These are phyloP conservation scores for Eilema sororculum DNA, from an alignment of 2,888 invertebrate species.

Conservation along the genomic window DNA sequence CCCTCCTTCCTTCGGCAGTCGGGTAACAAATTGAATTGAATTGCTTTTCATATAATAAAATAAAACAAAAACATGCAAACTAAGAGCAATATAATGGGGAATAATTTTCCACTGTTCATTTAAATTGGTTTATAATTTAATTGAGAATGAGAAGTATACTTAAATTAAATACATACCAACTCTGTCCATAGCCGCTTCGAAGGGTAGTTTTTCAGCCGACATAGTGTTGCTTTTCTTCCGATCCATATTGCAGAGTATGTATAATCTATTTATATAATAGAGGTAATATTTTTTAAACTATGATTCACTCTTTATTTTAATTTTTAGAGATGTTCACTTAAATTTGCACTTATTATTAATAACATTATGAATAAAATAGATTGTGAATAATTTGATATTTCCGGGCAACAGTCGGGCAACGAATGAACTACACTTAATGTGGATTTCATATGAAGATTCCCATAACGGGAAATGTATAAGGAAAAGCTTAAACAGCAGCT, in stretches of 20 bases:
- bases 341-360: neutral
- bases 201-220: conserved; percentile 47
- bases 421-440: neutral
- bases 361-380: neutral
- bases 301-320: neutral
- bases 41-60: too few relatives aligned
- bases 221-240: neutral
- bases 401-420: neutral
- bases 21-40: too few relatives aligned
- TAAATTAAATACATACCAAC: conserved; percentile 30
- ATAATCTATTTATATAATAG: neutral
- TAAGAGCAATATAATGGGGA: too few relatives aligned
- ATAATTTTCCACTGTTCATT: too few relatives aligned
- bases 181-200: conserved; percentile 62
- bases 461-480: neutral
- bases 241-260: neutral
- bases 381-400: neutral
- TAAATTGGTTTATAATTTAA: too few relatives aligned
- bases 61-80: too few relatives aligned
- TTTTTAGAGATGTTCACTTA: too few relatives aligned
- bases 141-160: too few relatives aligned
- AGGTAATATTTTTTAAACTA: neutral
- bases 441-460: neutral
- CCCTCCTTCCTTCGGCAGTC: too few relatives aligned
- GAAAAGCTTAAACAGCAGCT: neutral